Base-by-base conservation (phyloP, 2,113 vertebrate genomes). In the Pseudorasbora parva region DNA sequence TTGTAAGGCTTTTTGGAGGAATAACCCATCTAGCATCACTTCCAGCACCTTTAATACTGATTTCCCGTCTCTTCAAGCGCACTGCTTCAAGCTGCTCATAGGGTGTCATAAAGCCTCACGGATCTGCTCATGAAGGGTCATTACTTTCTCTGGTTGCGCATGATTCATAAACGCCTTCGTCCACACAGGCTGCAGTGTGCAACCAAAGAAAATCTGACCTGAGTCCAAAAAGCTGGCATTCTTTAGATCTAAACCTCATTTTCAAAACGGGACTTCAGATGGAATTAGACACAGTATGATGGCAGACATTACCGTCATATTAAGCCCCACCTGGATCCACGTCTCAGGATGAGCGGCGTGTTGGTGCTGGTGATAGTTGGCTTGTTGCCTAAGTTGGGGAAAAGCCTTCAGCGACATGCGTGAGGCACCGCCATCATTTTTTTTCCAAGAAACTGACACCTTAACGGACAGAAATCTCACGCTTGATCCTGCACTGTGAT, bases 331-430 rank as follows among this genome's bases (percentile, higher is more conserved):
- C 71, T 76, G 78, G 71, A 81, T 77, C 30, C 37, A 21, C 25
- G 64, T 84, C 71, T 81, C 72, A 43, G 81, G 78, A 78, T 56
- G 54, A 81, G 86, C 45, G 57, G 27, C 69, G 41, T 80, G 81
- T 80, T 21, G 57, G 73, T 75, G 78, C 72, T 37, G 57, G n/a
- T 47, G 85, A 33, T 2, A 4, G 10, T 11, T 54, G 73, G 27
- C 25, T 75, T 14, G 51, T 41, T 56, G 15, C 72, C 25, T 4
- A 15, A 19, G 47, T 30, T 4, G 19, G 23, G 27, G 72, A 8
- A 51, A 75, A 54, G 74, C 74, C 51, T 57, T 57, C 30, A 9
- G 64, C 33, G 33, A 68, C 64, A 56, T 57, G 51, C 51, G 2
- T 6, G 19, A 30, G 25, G 30, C 27, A 8, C 49, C 3, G 0